Evolutionary conservation across 1,140 invertebrate species (phyloP).

Genomic region (Coelopa frigida): DNA sequence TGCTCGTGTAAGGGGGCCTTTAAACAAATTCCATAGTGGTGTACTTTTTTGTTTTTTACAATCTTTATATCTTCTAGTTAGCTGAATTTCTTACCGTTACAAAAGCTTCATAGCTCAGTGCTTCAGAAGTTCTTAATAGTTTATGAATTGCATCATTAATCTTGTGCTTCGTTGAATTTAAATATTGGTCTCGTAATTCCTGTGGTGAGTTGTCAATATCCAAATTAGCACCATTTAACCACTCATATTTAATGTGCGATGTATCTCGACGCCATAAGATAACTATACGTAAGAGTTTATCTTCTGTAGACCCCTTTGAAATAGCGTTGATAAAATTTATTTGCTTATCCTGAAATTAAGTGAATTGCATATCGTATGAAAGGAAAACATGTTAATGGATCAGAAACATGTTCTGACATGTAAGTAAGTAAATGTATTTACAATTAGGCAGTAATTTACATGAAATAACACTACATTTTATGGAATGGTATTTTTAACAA

Average conservation of each 20-base stretch:
- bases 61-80: too few relatives aligned
- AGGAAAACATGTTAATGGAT: too few relatives aligned
- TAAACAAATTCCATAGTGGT: too few relatives aligned
- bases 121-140: conserved; percentile 63
- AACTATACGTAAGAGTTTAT: conserved; percentile 65
- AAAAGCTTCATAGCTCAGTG: conserved; percentile 62
- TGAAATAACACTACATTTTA: too few relatives aligned
- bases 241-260: conserved; percentile 83
- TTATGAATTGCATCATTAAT: conserved; percentile 66
- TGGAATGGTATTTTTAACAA: too few relatives aligned
- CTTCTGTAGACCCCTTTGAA: conserved; percentile 46
- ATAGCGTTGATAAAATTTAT: conserved; percentile 37
- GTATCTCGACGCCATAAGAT: conserved; percentile 84
- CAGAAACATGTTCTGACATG: too few relatives aligned
- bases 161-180: conserved; percentile 65
- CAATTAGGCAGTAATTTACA: too few relatives aligned
- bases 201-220: conserved; percentile 45
- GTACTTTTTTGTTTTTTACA: not conserved
- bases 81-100: conserved; percentile 49
- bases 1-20: too few relatives aligned
- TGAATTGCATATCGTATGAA: too few relatives aligned
- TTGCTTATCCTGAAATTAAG: conserved; percentile 33
- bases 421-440: too few relatives aligned
- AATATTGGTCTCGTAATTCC: conserved; percentile 47
- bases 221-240: conserved; percentile 67